Conservation (phyloP, 2,113 vertebrate genomes). For the Notothenia coriiceps region DNA sequence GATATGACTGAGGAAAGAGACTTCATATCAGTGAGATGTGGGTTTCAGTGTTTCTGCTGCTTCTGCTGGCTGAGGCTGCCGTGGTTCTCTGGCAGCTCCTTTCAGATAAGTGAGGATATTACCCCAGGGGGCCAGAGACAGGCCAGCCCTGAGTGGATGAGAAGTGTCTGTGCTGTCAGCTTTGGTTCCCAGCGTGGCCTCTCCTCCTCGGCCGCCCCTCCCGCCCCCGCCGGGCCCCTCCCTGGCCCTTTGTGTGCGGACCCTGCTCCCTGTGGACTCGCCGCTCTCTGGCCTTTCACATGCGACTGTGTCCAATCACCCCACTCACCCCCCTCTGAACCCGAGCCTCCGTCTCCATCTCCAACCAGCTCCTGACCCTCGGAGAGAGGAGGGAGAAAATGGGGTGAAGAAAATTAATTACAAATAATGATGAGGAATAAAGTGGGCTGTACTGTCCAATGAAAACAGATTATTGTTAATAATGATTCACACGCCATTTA, state of each 20-base stretch:
- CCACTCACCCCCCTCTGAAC: slow-evolving; percentile 64
- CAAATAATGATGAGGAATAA: not conserved
- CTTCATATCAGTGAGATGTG: slow-evolving; percentile 57
- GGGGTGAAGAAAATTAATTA: slow-evolving; percentile 13
- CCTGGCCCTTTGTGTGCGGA: slow-evolving; percentile 78
- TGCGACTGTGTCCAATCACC: slow-evolving; percentile 86
- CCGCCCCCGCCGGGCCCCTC: slow-evolving; percentile 62
- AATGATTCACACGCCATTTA: not conserved
- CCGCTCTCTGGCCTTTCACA: slow-evolving; percentile 82
- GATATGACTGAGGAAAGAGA: slow-evolving; percentile 43
- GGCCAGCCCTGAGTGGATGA: slow-evolving; percentile 66
- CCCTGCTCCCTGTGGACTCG: slow-evolving; percentile 78
- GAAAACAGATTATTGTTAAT: not conserved
- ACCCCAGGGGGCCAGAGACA: slow-evolving; percentile 80
- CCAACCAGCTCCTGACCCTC: slow-evolving; percentile 63
- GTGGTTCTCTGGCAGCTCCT: slow-evolving; percentile 60
- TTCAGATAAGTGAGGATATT: slow-evolving; percentile 61
- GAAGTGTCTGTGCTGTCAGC: slow-evolving; percentile 83
- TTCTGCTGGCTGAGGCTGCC: slow-evolving; percentile 32
- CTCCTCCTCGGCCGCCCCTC: slow-evolving; percentile 41
- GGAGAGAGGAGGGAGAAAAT: slow-evolving; percentile 7
- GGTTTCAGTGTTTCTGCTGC: slow-evolving; percentile 51
- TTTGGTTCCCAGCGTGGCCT: slow-evolving; percentile 83
- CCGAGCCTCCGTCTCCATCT: slow-evolving; percentile 66
- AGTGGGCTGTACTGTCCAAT: not conserved